Evolutionary conservation across 2,888 invertebrate species (phyloP), one percentile per base, ranked within the genome.

Genomic region (Ochropleura plecta): DNA sequence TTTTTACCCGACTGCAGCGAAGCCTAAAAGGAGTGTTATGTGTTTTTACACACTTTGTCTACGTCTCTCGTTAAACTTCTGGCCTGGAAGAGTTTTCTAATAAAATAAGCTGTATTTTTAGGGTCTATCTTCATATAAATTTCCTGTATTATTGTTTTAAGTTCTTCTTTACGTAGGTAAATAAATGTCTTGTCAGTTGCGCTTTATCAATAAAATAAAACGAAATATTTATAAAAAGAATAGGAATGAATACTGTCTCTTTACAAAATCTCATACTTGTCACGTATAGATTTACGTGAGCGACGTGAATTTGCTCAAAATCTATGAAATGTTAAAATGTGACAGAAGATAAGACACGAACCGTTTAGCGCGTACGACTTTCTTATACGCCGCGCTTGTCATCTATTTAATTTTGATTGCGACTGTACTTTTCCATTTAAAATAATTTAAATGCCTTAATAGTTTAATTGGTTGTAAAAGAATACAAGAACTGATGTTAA

Each of bases 221-320:
- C 10, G 57, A 49, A 67, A 20, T 48, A 59, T 74, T 40, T 46
- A 57, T 30, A 46, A n/a, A 57, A 81, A 65, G 40, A 44, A 12
- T 10, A 60, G 18, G 67, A 12, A 62, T n/a, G 6, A 69, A 49
- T 60, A 44, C 49, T 20, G 48, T 53, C 3, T 40, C 59, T 65
- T 82, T 84, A 71, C 81, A 76, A 78, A 84, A 87, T 78, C 44
- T 63, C n/a, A 60, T 30, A 76, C 55, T 57, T 53, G 73, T 76
- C 88, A 89, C 87, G 87, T 88, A 73, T 80, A 18, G 9, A 53
- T 53, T 67, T 79, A 82, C 80, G 79, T 82, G 73, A 75, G 69
- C 55, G 55, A 78, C 70, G 66, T 78, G 76, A 69, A 76, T 60
- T 79, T 64, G 55, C 49, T 65, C 14, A 42, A 65, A 78, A 66